phyloP scores from a whole-genome alignment of 2,797 vertebrate species.

The Chiloscyllium punctatum region DNA sequence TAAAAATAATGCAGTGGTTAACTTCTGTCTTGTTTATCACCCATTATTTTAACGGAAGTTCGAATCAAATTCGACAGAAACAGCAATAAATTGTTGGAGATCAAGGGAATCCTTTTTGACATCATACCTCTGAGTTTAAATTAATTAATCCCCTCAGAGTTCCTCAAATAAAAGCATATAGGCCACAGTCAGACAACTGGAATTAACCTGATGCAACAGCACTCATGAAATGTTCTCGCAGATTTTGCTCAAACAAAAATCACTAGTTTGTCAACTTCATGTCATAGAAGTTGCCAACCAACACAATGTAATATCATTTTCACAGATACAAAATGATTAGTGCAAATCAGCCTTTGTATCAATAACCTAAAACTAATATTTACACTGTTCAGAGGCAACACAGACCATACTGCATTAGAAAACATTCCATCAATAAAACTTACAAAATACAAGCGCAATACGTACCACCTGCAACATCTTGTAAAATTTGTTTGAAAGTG shows the following conservation, averaged over 20 bases:
- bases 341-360: background rate
- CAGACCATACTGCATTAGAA: background rate
- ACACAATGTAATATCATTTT: background rate
- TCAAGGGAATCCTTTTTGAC: background rate
- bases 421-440: background rate
- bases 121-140: background rate
- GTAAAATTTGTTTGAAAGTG: conserved; percentile 58
- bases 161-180: background rate
- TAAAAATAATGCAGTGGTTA: background rate
- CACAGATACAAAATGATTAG: background rate
- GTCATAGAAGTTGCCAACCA: background rate
- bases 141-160: background rate
- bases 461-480: conserved; percentile 62
- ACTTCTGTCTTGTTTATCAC: background rate
- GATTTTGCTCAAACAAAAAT: background rate
- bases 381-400: background rate
- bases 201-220: background rate
- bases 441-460: background rate
- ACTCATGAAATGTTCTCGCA: background rate
- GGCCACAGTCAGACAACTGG: background rate
- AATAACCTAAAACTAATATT: background rate
- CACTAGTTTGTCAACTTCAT: background rate
- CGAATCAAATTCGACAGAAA: background rate
- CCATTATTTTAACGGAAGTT: background rate
- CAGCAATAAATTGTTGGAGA: background rate